A percentile compares a stretch with the other conserved stretches of the same genome.
These are phyloP conservation scores for Scaptomyza hsui DNA, from an alignment of 1,140 invertebrate species.

Conservation along the genomic window DNA sequence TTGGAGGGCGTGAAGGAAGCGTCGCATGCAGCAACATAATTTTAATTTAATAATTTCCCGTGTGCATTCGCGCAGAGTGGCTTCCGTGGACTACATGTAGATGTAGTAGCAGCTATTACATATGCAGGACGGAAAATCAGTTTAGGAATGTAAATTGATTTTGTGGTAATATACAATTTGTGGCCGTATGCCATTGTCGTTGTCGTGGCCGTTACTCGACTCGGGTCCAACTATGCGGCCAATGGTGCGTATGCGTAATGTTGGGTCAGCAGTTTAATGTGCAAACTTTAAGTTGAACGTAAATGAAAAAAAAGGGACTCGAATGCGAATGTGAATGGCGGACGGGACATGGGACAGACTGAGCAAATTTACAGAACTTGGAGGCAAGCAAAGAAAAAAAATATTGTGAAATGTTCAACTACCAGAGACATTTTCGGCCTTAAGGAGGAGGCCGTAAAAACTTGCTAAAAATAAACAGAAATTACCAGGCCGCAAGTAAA, in stretches of 20 bases:
- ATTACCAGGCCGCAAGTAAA: slow-evolving; percentile 75
- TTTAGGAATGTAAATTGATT: slow-evolving; percentile 82
- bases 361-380: slow-evolving; percentile 52
- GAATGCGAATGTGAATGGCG: slow-evolving; percentile 2
- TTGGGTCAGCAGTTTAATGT: slow-evolving; percentile 58
- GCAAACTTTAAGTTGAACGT: slow-evolving; percentile 32
- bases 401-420: slow-evolving; percentile 54
- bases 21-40: slow-evolving; percentile 67
- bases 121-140: slow-evolving; percentile 65
- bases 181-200: slow-evolving; percentile 38
- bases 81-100: background rate
- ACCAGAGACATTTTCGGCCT: slow-evolving; percentile 50
- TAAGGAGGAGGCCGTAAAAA: slow-evolving; percentile 51
- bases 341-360: slow-evolving; percentile 24
- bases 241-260: slow-evolving; percentile 77
- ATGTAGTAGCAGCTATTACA: slow-evolving; percentile 29
- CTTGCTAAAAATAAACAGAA: slow-evolving; percentile 78
- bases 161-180: slow-evolving; percentile 80
- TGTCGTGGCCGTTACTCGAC: background rate
- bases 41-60: slow-evolving; percentile 80
- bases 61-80: slow-evolving; percentile 41
- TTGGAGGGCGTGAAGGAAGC: slow-evolving; percentile 58
- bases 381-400: slow-evolving; percentile 30
- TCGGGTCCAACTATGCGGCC: slow-evolving; percentile 32
- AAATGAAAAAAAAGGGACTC: background rate